These are phyloP conservation scores for Phrynosoma blainvillii DNA, from an alignment of 2,113 vertebrate species.

Conservation along the genomic window DNA sequence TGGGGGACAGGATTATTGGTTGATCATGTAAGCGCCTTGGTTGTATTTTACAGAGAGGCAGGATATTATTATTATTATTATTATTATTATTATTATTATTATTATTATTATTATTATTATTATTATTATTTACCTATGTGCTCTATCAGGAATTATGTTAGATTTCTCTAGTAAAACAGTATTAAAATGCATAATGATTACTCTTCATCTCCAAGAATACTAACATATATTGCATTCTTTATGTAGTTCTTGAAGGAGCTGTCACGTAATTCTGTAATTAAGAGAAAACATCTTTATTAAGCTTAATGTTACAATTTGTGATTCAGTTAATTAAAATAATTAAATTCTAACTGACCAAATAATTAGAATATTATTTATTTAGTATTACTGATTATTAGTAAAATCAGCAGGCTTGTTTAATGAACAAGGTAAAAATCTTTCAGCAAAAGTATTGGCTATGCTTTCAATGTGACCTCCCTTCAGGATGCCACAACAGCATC, in stretches of 20 bases:
- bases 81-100: too few species aligned
- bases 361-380: slow-evolving; percentile 24
- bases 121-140: neutral
- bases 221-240: neutral
- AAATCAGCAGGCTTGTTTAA: neutral
- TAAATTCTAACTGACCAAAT: slow-evolving; percentile 11
- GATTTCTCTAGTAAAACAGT: neutral
- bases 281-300: neutral
- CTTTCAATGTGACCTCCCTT: neutral
- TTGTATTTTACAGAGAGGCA: too few species aligned
- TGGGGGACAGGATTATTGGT: too few species aligned
- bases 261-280: slow-evolving; percentile 29
- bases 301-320: slow-evolving; percentile 18
- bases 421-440: neutral
- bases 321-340: slow-evolving; percentile 21
- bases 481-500: neutral
- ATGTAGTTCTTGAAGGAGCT: neutral
- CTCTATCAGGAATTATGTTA: neutral
- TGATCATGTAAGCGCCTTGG: too few species aligned
- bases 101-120: too few species aligned
- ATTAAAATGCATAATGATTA: neutral
- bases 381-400: neutral
- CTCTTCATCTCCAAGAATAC: neutral
- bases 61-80: too few species aligned
- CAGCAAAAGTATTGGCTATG: neutral